These are phyloP conservation scores for Stenodera caucasica DNA, from an alignment of 2,888 invertebrate species.

Conservation along the genomic window DNA sequence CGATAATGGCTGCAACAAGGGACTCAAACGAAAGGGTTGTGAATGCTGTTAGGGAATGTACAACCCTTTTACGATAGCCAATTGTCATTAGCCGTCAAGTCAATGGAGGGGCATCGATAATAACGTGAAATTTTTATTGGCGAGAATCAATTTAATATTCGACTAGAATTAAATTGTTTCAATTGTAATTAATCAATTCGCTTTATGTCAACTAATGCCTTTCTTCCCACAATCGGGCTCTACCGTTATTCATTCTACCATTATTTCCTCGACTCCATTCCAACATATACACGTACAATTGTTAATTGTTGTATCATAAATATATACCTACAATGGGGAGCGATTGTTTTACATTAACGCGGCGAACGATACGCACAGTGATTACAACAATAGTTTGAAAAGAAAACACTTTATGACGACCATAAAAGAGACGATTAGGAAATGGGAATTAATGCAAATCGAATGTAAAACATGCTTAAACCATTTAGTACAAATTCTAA, in stretches of 20 bases:
- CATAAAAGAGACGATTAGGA: slow-evolving; percentile 46
- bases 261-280: slow-evolving; percentile 33
- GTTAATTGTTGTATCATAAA: slow-evolving; percentile 42
- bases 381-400: slow-evolving; percentile 39
- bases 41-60: slow-evolving; percentile 48
- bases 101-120: too few species aligned
- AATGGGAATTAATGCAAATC: slow-evolving; percentile 47
- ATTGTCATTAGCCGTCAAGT: slow-evolving; percentile 53
- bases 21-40: slow-evolving; percentile 39
- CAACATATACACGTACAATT: slow-evolving; percentile 31
- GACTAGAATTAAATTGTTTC: neutral
- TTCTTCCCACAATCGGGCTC: slow-evolving; percentile 36
- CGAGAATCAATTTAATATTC: neutral
- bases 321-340: slow-evolving; percentile 32
- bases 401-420: slow-evolving; percentile 44
- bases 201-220: slow-evolving; percentile 33
- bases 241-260: slow-evolving; percentile 35
- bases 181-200: slow-evolving; percentile 32
- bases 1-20: neutral
- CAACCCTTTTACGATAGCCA: slow-evolving; percentile 52
- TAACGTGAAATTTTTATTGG: neutral
- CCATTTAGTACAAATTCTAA: slow-evolving; percentile 22
- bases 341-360: slow-evolving; percentile 31
- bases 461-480: slow-evolving; percentile 44
- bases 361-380: slow-evolving; percentile 39